These are phyloP conservation scores for Drosophila demipolita DNA, from an alignment of 2,888 invertebrate genomes.

Conservation along the genomic window DNA sequence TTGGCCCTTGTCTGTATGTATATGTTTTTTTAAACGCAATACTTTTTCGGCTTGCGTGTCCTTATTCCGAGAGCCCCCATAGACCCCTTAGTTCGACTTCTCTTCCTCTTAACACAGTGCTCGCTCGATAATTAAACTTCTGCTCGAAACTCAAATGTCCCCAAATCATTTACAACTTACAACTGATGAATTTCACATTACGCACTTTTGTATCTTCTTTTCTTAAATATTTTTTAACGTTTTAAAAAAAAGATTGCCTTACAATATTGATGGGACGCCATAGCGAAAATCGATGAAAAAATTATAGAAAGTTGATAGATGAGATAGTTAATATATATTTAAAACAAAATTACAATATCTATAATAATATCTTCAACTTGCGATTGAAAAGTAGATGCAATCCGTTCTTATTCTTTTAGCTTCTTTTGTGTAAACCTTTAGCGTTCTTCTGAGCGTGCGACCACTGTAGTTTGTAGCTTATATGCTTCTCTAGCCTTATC, in stretches of 20 bases:
- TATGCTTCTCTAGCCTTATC: background rate
- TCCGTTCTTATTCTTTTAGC: too few species aligned
- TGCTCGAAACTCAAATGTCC: background rate
- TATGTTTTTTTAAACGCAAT: background rate
- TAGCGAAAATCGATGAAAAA: background rate
- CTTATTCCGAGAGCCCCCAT: background rate
- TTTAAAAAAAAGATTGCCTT: background rate
- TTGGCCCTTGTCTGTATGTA: background rate
- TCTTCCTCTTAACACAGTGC: background rate
- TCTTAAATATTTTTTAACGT: background rate
- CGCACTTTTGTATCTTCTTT: background rate
- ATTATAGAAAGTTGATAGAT: background rate
- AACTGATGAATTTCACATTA: background rate
- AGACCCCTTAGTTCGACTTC: background rate
- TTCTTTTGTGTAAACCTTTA: background rate
- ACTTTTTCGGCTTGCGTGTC: slow-evolving; percentile 8
- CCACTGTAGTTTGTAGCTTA: background rate
- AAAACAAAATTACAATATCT: too few species aligned
- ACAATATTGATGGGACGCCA: background rate
- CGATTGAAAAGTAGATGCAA: background rate
- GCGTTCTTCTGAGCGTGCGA: background rate
- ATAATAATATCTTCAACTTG: background rate
- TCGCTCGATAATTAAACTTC: background rate
- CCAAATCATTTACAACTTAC: background rate
- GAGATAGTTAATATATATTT: background rate